Percentiles rank a stretch among this genome's conserved stretches.
Evolutionary conservation across 1,140 invertebrate species (phyloP).

Genomic region (Drosophila rhopaloa): DNA sequence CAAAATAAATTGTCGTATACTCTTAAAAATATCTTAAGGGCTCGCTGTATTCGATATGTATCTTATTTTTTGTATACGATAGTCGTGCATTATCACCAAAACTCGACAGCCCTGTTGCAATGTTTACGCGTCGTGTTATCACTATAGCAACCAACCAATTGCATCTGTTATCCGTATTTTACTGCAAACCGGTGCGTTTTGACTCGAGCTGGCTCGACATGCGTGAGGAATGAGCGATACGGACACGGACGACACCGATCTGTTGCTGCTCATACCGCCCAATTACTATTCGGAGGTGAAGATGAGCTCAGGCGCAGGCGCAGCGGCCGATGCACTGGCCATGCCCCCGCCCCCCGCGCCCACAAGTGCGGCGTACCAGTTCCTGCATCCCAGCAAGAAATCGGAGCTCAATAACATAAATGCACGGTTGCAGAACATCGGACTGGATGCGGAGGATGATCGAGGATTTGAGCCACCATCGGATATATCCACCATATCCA

Average conservation of each 20-base stretch:
- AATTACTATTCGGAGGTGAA: slow-evolving; percentile 86
- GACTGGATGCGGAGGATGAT: slow-evolving; percentile 38
- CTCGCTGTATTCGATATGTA: neutral
- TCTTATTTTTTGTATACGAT: neutral
- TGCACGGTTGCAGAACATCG: slow-evolving; percentile 62
- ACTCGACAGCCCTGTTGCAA: neutral
- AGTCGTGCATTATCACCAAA: neutral
- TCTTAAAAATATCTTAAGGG: no score
- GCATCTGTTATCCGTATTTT: slow-evolving; percentile 17
- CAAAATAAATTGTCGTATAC: no score
- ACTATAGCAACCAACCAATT: slow-evolving; percentile 35
- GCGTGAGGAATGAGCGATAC: slow-evolving; percentile 90
- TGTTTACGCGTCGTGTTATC: slow-evolving; percentile 39
- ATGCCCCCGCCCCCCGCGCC: slow-evolving; percentile 56
- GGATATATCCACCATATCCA: slow-evolving; percentile 77
- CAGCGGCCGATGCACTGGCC: slow-evolving; percentile 54
- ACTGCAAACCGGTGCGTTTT: neutral
- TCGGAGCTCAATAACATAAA: slow-evolving; percentile 77
- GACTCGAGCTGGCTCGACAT: slow-evolving; percentile 15
- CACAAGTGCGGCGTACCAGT: slow-evolving; percentile 68
- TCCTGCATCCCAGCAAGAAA: slow-evolving; percentile 70
- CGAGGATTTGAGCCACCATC: slow-evolving; percentile 52
- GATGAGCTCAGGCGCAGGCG: slow-evolving; percentile 40
- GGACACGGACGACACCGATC: slow-evolving; percentile 91
- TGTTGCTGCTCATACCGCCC: slow-evolving; percentile 90